Conservation (phyloP, 2,113 vertebrate genomes). For the Stictonetta naevosa region DNA sequence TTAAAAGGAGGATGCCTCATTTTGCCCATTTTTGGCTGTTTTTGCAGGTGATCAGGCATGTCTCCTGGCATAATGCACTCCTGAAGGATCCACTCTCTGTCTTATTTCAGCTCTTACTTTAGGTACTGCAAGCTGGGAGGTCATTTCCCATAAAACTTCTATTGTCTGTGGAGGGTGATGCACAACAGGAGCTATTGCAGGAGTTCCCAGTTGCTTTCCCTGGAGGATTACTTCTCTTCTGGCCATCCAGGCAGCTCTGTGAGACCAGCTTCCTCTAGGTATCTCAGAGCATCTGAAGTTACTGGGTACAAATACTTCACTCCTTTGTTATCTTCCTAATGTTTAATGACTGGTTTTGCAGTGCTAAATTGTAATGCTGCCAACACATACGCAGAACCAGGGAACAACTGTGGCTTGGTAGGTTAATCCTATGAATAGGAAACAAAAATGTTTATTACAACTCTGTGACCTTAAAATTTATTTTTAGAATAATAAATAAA, state of each 20-base stretch:
- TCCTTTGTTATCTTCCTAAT: background rate
- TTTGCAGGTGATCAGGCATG: background rate
- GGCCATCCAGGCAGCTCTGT: background rate
- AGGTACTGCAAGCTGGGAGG: background rate
- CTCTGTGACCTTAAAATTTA: background rate
- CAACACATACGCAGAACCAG: background rate
- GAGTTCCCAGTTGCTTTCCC: background rate
- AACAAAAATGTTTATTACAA: background rate
- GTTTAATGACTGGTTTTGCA: background rate
- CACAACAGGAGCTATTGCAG: background rate
- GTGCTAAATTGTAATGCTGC: background rate
- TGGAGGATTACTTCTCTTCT: background rate
- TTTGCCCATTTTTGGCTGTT: background rate
- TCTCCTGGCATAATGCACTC: background rate
- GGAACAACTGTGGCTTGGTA: background rate
- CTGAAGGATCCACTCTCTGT: background rate
- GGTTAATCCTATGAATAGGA: background rate
- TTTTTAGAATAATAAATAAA: background rate
- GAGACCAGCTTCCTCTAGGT: background rate
- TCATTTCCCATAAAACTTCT: background rate
- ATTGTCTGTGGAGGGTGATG: background rate
- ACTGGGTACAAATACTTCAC: background rate
- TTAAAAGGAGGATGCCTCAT: background rate
- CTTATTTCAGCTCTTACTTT: background rate
- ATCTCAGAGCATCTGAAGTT: background rate